Percentiles rank a stretch among this genome's conserved stretches.
Conservation (phyloP, 2,888 invertebrate species). For the Cosmia pyralina region DNA sequence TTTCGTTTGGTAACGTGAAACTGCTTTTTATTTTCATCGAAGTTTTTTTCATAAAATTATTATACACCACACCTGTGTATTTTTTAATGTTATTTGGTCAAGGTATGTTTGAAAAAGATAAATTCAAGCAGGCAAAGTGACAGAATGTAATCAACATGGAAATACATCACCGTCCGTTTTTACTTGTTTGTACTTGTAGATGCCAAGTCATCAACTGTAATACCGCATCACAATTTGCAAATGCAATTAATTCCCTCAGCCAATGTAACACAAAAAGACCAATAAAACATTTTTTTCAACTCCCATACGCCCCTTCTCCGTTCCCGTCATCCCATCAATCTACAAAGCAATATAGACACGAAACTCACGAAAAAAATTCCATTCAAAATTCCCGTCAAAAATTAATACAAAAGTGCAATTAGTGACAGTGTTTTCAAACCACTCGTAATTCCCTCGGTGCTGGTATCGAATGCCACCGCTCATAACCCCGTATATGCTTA, state of each 20-base stretch:
- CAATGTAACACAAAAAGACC: slow-evolving; percentile 23
- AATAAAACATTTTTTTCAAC: slow-evolving; percentile 20
- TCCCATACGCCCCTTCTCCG: slow-evolving; percentile 10
- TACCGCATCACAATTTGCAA: slow-evolving; percentile 11
- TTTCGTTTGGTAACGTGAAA: slow-evolving; percentile 18
- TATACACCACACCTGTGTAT: not conserved
- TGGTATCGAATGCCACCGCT: slow-evolving; percentile 39
- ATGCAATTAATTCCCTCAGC: slow-evolving; percentile 21
- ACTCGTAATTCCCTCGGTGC: slow-evolving; percentile 40
- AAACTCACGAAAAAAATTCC: slow-evolving; percentile 3
- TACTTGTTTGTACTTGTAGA: too few relatives aligned
- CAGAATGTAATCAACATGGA: not conserved
- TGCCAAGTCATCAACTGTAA: not conserved
- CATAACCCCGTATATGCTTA: slow-evolving; percentile 61
- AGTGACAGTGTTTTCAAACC: slow-evolving; percentile 34
- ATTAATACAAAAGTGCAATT: slow-evolving; percentile 52
- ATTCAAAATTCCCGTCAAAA: slow-evolving; percentile 50
- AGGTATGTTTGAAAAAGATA: not conserved
- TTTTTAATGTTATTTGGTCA: not conserved
- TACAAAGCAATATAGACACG: slow-evolving; percentile 11
- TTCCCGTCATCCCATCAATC: slow-evolving; percentile 30
- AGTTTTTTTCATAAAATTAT: not conserved
- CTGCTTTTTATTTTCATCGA: slow-evolving; percentile 9
- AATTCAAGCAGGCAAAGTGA: not conserved
- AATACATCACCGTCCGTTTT: too few relatives aligned